Evolutionary conservation across 1,140 invertebrate species (phyloP).

Genomic region (Chlorops oryzae): DNA sequence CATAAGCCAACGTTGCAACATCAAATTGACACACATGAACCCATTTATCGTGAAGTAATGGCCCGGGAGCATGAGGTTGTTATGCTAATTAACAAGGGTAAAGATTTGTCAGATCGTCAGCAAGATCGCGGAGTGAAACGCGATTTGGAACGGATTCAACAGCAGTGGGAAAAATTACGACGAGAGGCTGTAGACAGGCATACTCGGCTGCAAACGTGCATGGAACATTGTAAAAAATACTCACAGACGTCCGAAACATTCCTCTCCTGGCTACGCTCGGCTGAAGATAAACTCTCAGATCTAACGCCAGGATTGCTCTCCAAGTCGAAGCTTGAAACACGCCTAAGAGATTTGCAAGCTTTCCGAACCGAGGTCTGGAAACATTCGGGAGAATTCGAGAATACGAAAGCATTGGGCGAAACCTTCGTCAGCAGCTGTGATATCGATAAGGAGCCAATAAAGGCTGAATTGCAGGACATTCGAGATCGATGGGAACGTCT

Average conservation of each 20-base stretch:
- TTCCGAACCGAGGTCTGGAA: slow-evolving; percentile 91
- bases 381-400: slow-evolving; percentile 84
- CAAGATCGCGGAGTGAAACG: slow-evolving; percentile 56
- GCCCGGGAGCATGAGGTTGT: slow-evolving; percentile 88
- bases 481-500: slow-evolving; percentile 85
- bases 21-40: slow-evolving; percentile 82
- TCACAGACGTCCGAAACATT: slow-evolving; percentile 77
- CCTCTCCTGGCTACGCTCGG: slow-evolving; percentile 78
- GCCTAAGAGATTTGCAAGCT: slow-evolving; percentile 80
- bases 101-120: slow-evolving; percentile 61
- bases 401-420: slow-evolving; percentile 76
- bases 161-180: slow-evolving; percentile 83
- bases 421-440: slow-evolving; percentile 80
- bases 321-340: slow-evolving; percentile 79
- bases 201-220: slow-evolving; percentile 77
- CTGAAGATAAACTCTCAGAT: slow-evolving; percentile 76
- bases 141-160: slow-evolving; percentile 80
- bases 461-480: slow-evolving; percentile 70
- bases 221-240: slow-evolving; percentile 89
- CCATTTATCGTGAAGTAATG: slow-evolving; percentile 81
- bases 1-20: slow-evolving; percentile 74
- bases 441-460: slow-evolving; percentile 82
- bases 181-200: slow-evolving; percentile 79
- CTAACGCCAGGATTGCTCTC: slow-evolving; percentile 76
- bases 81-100: slow-evolving; percentile 87